phyloP scores from a whole-genome alignment of 2,113 vertebrate species.

The Halichoerus grypus region DNA sequence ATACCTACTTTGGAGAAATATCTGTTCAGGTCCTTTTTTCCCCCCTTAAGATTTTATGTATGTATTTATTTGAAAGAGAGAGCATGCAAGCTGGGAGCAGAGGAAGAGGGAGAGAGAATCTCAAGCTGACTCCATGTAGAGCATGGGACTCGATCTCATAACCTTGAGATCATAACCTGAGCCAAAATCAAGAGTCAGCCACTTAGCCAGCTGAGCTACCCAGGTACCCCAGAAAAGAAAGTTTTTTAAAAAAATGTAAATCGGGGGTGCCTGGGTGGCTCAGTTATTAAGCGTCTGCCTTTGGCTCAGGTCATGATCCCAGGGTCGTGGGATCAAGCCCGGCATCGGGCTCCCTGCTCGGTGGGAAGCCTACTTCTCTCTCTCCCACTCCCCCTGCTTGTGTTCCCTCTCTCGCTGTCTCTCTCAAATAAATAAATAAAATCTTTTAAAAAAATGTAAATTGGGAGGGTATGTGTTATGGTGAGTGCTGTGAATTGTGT shows the following conservation, averaged over 20 bases:
- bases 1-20: conserved; percentile 14
- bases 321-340: too few species aligned
- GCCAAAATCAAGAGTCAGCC: neutral
- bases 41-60: neutral
- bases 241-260: neutral
- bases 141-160: neutral
- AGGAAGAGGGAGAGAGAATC: neutral
- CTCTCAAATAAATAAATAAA: too few species aligned
- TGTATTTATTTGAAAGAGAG: neutral
- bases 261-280: too few species aligned
- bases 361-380: too few species aligned
- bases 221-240: neutral
- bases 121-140: neutral
- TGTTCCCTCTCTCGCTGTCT: too few species aligned
- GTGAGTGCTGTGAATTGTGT: too few species aligned
- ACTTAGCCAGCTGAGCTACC: neutral
- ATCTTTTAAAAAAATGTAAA: too few species aligned
- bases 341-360: too few species aligned
- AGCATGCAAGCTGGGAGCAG: neutral
- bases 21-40: neutral
- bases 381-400: too few species aligned
- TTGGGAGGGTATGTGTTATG: too few species aligned
- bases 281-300: too few species aligned
- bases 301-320: too few species aligned
- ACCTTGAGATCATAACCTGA: neutral